These are phyloP conservation scores for Fundulus diaphanus DNA, from an alignment of 2,797 vertebrate species.

Conservation along the genomic window DNA sequence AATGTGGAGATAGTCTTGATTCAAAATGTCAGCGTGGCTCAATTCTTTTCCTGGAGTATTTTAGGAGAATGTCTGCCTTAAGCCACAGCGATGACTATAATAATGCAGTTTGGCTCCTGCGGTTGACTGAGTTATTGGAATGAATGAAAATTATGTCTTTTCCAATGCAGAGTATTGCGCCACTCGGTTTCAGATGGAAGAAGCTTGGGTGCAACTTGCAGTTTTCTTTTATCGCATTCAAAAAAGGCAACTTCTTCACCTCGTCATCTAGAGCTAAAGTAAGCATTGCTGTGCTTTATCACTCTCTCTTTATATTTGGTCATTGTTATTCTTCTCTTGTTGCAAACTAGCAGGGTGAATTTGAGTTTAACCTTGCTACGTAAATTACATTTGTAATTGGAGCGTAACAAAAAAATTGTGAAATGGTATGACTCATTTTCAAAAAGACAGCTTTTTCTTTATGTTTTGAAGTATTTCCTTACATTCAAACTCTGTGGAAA, in stretches of 20 bases:
- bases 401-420: background rate
- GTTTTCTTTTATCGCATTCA: background rate
- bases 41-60: constrained; percentile 31
- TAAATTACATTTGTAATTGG: background rate
- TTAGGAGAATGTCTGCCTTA: constrained; percentile 22
- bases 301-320: background rate
- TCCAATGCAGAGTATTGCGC: constrained; percentile 16
- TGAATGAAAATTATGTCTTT: constrained; percentile 40
- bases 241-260: background rate
- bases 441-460: background rate
- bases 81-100: constrained; percentile 10
- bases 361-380: background rate
- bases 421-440: background rate
- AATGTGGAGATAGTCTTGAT: constrained; percentile 6
- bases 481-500: background rate
- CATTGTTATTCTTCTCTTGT: background rate
- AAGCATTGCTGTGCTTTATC: background rate
- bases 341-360: background rate
- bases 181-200: constrained; percentile 1
- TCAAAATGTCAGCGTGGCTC: constrained; percentile 3
- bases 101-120: constrained; percentile 23
- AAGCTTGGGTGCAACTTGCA: background rate
- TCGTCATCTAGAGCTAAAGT: background rate
- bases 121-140: constrained; percentile 17
- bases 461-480: background rate